Evolutionary conservation across 2,888 invertebrate species (phyloP).

Genomic region (Eristalinus sepulchralis): DNA sequence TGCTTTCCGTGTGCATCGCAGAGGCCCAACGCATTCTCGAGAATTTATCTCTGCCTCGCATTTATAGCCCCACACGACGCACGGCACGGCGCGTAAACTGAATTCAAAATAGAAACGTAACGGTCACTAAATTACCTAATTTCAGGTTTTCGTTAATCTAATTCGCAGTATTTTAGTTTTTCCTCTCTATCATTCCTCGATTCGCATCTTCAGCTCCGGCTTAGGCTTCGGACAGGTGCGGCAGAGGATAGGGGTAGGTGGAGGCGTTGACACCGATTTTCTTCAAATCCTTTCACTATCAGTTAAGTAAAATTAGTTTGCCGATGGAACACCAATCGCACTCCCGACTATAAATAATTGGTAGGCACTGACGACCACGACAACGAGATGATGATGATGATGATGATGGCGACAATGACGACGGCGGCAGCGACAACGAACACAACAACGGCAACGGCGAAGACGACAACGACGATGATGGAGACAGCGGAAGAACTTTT

Average conservation of each 20-base stretch:
- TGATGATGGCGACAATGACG: conserved; percentile 24
- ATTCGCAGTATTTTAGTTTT: conserved; percentile 39
- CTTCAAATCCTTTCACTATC: conserved; percentile 58
- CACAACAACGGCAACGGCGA: not conserved
- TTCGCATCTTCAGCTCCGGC: conserved; percentile 5
- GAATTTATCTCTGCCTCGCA: conserved; percentile 35
- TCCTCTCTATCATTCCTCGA: conserved; percentile 2
- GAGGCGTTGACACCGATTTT: conserved; percentile 40
- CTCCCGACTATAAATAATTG: conserved; percentile 57
- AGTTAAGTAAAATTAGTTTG: conserved; percentile 22
- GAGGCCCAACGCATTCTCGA: conserved; percentile 51
- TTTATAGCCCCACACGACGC: conserved; percentile 48
- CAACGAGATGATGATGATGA: conserved; percentile 20
- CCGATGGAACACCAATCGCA: conserved; percentile 54
- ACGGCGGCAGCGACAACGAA: not conserved
- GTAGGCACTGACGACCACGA: conserved; percentile 31
- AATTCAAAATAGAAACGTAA: conserved; percentile 57
- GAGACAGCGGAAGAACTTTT: conserved; percentile 41
- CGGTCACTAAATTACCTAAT: conserved; percentile 67
- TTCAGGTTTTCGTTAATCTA: conserved; percentile 32
- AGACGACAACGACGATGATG: conserved; percentile 2
- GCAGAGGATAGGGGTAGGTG: not conserved
- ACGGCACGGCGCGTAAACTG: conserved; percentile 34
- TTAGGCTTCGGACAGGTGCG: not conserved
- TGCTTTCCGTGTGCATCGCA: conserved; percentile 55